These are phyloP conservation scores for Anaspis maculata DNA, from an alignment of 2,888 invertebrate species.

Conservation along the genomic window DNA sequence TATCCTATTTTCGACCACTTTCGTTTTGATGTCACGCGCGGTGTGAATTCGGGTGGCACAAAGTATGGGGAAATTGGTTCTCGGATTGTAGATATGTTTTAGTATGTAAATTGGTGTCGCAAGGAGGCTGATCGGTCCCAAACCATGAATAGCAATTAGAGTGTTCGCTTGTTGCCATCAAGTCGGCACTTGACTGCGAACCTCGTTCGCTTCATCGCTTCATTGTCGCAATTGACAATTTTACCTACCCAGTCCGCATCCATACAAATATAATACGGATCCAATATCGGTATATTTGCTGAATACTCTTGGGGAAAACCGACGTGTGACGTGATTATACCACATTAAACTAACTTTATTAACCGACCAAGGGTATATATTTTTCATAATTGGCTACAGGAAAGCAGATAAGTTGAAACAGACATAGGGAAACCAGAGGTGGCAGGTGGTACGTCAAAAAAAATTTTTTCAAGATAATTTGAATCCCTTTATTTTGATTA, in stretches of 20 bases:
- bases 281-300: too few relatives aligned
- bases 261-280: slow-evolving; percentile 9
- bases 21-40: slow-evolving; percentile 8
- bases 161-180: slow-evolving; percentile 28
- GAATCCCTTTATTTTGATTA: too few relatives aligned
- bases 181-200: slow-evolving; percentile 17
- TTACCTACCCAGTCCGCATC: slow-evolving; percentile 6
- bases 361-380: too few relatives aligned
- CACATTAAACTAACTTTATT: too few relatives aligned
- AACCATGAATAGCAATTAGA: slow-evolving; percentile 43
- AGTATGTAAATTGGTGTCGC: slow-evolving; percentile 41
- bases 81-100: slow-evolving; percentile 37
- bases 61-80: slow-evolving; percentile 32
- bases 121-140: slow-evolving; percentile 41
- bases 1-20: too few relatives aligned
- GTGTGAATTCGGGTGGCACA: slow-evolving; percentile 17
- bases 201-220: slow-evolving; percentile 14
- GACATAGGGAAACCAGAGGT: too few relatives aligned
- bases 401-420: too few relatives aligned
- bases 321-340: too few relatives aligned
- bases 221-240: slow-evolving; percentile 13
- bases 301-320: too few relatives aligned
- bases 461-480: too few relatives aligned
- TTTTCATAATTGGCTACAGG: too few relatives aligned
- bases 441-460: too few relatives aligned